Conservation (phyloP, 2,113 vertebrate species). For the Grus americana region DNA sequence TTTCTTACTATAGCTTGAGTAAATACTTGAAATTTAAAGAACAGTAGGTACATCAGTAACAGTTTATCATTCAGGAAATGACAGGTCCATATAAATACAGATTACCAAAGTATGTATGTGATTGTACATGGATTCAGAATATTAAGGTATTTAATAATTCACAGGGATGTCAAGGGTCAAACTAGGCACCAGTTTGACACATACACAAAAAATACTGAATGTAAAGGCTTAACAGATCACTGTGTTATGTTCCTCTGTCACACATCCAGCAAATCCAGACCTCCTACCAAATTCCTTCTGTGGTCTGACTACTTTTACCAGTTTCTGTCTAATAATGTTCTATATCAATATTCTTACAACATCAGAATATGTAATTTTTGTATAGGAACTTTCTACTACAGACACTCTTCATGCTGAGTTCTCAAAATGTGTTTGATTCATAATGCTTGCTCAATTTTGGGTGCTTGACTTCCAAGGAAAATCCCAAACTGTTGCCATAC, state of each 20-base stretch:
- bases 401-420: background rate
- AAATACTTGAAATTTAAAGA: constrained; percentile 13
- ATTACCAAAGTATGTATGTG: background rate
- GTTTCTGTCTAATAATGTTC: background rate
- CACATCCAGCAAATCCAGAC: background rate
- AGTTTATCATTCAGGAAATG: background rate
- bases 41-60: background rate
- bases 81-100: background rate
- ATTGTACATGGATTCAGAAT: background rate
- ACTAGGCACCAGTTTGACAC: background rate
- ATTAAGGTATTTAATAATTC: background rate
- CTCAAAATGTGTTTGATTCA: background rate
- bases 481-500: background rate
- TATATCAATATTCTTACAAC: background rate
- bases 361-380: background rate
- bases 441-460: background rate
- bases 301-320: background rate
- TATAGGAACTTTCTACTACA: background rate
- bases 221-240: background rate
- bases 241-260: background rate
- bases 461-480: background rate
- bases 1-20: background rate
- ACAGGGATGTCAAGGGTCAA: background rate
- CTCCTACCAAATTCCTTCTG: background rate
- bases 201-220: background rate